These are phyloP conservation scores for Lysiphlebus fabarum DNA, from an alignment of 1,140 invertebrate species.

Conservation along the genomic window DNA sequence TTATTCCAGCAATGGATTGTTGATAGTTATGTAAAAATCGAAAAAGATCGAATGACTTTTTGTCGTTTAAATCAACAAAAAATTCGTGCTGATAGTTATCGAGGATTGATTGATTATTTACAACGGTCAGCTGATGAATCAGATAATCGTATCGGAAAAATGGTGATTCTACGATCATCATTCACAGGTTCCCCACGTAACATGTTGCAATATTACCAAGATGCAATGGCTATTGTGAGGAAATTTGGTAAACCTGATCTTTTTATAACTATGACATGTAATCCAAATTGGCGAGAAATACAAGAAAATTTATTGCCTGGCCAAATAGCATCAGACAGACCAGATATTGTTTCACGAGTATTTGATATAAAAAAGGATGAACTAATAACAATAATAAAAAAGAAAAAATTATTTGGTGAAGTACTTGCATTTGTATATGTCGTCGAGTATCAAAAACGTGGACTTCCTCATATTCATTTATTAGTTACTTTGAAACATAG, in stretches of 20 bases:
- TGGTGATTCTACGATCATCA: constrained; percentile 41
- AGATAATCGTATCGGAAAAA: constrained; percentile 25
- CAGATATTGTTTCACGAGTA: constrained; percentile 27
- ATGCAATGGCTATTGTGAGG: constrained; percentile 9
- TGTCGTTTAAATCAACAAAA: constrained; percentile 15
- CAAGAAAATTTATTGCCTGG: constrained; percentile 1
- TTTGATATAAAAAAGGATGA: constrained; percentile 19
- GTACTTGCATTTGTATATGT: constrained; percentile 7
- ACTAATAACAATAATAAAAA: constrained; percentile 14
- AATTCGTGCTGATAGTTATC: constrained; percentile 19
- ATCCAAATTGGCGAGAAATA: constrained; percentile 17
- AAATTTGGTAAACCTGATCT: constrained; percentile 7
- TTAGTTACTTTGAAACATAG: constrained; percentile 39
- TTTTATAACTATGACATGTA: constrained; percentile 1
- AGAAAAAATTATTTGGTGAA: constrained; percentile 18
- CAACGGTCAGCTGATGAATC: constrained; percentile 8
- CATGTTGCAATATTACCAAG: constrained; percentile 3
- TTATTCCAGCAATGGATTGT: constrained; percentile 20
- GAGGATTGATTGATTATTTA: constrained; percentile 19
- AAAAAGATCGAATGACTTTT: constrained; percentile 19
- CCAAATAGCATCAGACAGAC: neutral
- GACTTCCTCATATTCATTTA: constrained; percentile 18
- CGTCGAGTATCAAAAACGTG: constrained; percentile 9
- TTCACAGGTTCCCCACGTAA: constrained; percentile 44
- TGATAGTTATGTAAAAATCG: constrained; percentile 23